phyloP scores from a whole-genome alignment of 2,113 vertebrate genomes.

The Ictalurus punctatus region DNA sequence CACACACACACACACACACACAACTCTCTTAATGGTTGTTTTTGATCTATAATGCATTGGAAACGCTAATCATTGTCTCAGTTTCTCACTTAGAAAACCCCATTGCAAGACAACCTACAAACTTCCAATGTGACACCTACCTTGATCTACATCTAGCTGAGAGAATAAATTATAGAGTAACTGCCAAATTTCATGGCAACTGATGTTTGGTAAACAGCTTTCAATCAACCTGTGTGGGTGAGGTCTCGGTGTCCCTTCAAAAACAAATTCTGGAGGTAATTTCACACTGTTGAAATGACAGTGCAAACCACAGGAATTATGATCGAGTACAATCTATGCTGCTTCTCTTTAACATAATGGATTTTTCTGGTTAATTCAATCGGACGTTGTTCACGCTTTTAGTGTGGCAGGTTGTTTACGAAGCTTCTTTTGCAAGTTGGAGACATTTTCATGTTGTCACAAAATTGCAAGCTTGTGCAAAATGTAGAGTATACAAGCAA shows the following conservation, averaged over 20 bases:
- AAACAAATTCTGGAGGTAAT: slow-evolving; percentile 18
- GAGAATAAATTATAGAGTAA: slow-evolving; percentile 41
- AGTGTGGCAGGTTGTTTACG: slow-evolving; percentile 23
- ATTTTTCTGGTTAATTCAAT: slow-evolving; percentile 35
- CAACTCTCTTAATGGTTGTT: background rate
- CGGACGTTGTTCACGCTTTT: background rate
- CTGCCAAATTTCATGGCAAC: slow-evolving; percentile 35
- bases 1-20: too few relatives aligned
- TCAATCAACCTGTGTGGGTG: slow-evolving; percentile 24
- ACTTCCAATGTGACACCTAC: slow-evolving; percentile 42
- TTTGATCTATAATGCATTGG: slow-evolving; percentile 1
- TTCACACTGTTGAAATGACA: slow-evolving; percentile 26
- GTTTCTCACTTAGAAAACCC: slow-evolving; percentile 35
- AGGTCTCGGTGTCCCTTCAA: slow-evolving; percentile 15
- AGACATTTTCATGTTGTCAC: slow-evolving; percentile 29
- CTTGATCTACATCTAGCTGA: slow-evolving; percentile 40
- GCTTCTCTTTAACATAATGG: slow-evolving; percentile 8
- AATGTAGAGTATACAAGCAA: slow-evolving; percentile 24
- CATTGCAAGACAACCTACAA: slow-evolving; percentile 37
- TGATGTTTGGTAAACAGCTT: slow-evolving; percentile 46
- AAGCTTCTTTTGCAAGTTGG: slow-evolving; percentile 13
- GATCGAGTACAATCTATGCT: background rate
- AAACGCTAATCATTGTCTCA: slow-evolving; percentile 32
- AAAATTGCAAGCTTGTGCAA: slow-evolving; percentile 39
- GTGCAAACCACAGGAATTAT: background rate